phyloP scores from a whole-genome alignment of 2,888 invertebrate species.

The Mythimna pallens region DNA sequence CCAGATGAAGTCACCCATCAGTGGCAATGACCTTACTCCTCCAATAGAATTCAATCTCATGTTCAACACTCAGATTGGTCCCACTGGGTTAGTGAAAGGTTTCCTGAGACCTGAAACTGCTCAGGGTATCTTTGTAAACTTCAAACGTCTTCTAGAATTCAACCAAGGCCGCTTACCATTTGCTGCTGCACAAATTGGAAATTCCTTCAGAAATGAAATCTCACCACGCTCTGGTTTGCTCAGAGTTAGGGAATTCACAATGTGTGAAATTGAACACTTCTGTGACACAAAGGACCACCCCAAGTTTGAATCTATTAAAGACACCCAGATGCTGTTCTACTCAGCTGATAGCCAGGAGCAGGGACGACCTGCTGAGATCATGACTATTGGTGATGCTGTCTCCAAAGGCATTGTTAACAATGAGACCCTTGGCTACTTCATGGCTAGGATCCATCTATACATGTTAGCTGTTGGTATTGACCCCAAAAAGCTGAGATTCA shows the following conservation, averaged over 20 bases:
- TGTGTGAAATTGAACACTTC: slow-evolving; percentile 99
- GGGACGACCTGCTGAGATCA: slow-evolving; percentile 95
- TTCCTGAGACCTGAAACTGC: slow-evolving; percentile 99
- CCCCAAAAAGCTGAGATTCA: slow-evolving; percentile 96
- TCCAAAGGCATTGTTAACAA: slow-evolving; percentile 96
- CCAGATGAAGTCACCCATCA: slow-evolving; percentile 98
- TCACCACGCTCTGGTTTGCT: slow-evolving; percentile 99
- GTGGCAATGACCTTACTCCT: slow-evolving; percentile 98
- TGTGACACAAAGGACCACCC: slow-evolving; percentile 98
- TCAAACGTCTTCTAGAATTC: slow-evolving; percentile 98
- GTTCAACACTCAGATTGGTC: slow-evolving; percentile 99
- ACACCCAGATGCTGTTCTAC: slow-evolving; percentile 95
- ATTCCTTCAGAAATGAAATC: slow-evolving; percentile 99
- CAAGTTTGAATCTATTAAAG: slow-evolving; percentile 95
- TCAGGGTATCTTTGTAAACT: slow-evolving; percentile 99
- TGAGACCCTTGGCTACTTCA: slow-evolving; percentile 99
- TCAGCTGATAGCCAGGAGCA: slow-evolving; percentile 99
- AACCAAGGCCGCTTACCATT: slow-evolving; percentile 99
- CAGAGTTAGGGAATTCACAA: slow-evolving; percentile 99
- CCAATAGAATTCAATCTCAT: slow-evolving; percentile 99
- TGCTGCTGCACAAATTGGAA: slow-evolving; percentile 99
- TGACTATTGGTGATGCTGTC: slow-evolving; percentile 97
- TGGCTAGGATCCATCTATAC: slow-evolving; percentile 98
- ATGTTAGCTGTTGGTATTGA: slow-evolving; percentile 97
- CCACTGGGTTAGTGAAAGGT: slow-evolving; percentile 98